These are phyloP conservation scores for Pseudolycoriella hygida DNA, from an alignment of 2,888 invertebrate species.

Conservation along the genomic window DNA sequence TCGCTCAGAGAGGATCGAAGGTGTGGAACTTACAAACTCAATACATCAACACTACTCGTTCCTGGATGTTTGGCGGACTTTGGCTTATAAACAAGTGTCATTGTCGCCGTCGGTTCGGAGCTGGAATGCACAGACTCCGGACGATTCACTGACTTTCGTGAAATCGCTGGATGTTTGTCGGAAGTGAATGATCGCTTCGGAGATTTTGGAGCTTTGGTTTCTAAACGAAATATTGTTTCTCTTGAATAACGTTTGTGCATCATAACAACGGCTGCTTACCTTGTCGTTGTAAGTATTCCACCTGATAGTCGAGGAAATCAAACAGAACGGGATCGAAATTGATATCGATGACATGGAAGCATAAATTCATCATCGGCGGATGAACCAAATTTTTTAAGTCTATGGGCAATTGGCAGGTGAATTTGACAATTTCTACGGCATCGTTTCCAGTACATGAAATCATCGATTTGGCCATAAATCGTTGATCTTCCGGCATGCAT, in stretches of 20 bases:
- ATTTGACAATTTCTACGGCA: background rate
- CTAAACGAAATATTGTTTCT: too few relatives aligned
- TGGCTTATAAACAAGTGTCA: background rate
- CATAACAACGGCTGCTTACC: background rate
- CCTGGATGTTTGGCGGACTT: too few relatives aligned
- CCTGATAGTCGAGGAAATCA: slow-evolving; percentile 1
- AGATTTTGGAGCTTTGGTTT: background rate
- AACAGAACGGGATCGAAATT: slow-evolving; percentile 5
- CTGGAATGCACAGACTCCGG: slow-evolving; percentile 23
- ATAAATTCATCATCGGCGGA: slow-evolving; percentile 1
- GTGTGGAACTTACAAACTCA: background rate
- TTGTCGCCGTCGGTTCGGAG: slow-evolving; percentile 16
- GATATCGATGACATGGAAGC: background rate
- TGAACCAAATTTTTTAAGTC: background rate
- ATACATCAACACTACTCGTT: background rate
- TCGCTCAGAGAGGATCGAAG: background rate
- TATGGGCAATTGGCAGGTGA: background rate
- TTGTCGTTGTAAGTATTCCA: background rate
- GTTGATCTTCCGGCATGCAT: too few relatives aligned
- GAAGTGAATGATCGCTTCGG: slow-evolving; percentile 2
- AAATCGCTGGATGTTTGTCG: background rate
- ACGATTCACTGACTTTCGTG: background rate
- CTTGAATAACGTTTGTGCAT: too few relatives aligned
- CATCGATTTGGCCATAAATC: background rate
- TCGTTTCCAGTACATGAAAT: background rate